Base-by-base conservation (phyloP, 2,113 vertebrate species). In the Coturnix japonica region DNA sequence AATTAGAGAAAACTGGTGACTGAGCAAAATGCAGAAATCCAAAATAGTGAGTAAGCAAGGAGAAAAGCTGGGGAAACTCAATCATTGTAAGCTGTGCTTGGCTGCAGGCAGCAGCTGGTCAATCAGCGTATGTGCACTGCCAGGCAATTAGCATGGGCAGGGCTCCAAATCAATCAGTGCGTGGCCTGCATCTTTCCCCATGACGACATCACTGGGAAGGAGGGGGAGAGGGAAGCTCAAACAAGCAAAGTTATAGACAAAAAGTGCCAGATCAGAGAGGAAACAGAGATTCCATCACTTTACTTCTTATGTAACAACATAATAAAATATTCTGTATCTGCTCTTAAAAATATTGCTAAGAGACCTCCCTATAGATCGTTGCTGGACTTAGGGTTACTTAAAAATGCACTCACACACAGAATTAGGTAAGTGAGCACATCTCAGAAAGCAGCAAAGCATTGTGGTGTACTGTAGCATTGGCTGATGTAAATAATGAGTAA, bases 381-480 rank as follows among this genome's bases (percentile, higher is more conserved):
- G 9, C 10, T 51, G 14, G 23, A 43, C 37, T 46, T 25, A 35
- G 25, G 8, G 14, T 49, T 63, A 18, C 35, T 44, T 44, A 25
- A 79, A 63, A 69, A 8, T 2, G 0, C 47, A 46, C 9, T 6
- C 28, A 74, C 47, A 46, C 9, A 5, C 28, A 74, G 51, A 49
- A 43, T 47, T 26, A 47, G n/a, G 37, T 21, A 51, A 9, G 21
- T 6, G 53, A 28, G 7, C 1, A 0, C 13, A 54, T 33, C 39
- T 49, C 37, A 44, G 26, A 56, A 60, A 54, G 21, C 31, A 80
- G 33, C 26, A 37, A 46, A 53, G 26, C 39, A 25, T 15, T 2
- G 1, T 7, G 2, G 3, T 16, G 18, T 5, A 46, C 16, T 28
- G 3, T 14, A 37, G 61, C 18, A 31, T 21, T 31, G 10, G 20